phyloP scores from a whole-genome alignment of 2,888 invertebrate species.

The Microctonus hyperodae region DNA sequence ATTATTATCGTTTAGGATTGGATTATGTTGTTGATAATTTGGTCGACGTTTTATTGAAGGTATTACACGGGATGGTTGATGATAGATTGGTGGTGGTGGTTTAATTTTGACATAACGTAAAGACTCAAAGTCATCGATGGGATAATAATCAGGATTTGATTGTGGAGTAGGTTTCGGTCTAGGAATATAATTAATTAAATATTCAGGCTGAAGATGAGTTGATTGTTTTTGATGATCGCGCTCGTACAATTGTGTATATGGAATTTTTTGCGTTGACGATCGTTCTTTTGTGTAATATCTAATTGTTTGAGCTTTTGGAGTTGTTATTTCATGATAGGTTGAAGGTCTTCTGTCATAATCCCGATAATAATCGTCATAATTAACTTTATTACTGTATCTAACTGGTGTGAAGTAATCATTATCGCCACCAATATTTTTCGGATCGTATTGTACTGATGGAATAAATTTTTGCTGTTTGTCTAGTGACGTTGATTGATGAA shows the following conservation, averaged over 20 bases:
- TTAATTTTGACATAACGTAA: constrained; percentile 46
- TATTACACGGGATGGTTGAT: constrained; percentile 31
- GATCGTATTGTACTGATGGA: constrained; percentile 59
- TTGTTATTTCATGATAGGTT: constrained; percentile 36
- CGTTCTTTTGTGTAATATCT: constrained; percentile 43
- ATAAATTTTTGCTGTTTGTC: constrained; percentile 50
- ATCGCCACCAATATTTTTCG: constrained; percentile 48
- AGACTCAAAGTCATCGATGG: constrained; percentile 44
- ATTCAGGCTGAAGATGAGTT: constrained; percentile 40
- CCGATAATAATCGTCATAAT: constrained; percentile 43
- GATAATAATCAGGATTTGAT: constrained; percentile 39
- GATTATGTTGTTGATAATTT: constrained; percentile 15
- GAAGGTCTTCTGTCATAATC: constrained; percentile 30
- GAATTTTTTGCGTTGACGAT: constrained; percentile 36
- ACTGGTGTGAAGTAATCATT: constrained; percentile 56
- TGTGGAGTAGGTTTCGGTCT: constrained; percentile 23
- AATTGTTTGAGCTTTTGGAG: constrained; percentile 35
- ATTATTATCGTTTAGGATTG: constrained; percentile 20
- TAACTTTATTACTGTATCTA: constrained; percentile 46
- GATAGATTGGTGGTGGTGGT: constrained; percentile 28
- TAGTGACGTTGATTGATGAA: constrained; percentile 18
- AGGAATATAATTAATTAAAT: constrained; percentile 44
- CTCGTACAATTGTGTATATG: constrained; percentile 37
- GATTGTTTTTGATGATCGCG: constrained; percentile 41
- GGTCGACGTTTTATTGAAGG: constrained; percentile 20